A percentile compares a stretch with the other conserved stretches of the same genome.
These are phyloP conservation scores for Craterocephalus amniculus DNA, from an alignment of 2,797 vertebrate species.

Conservation along the genomic window DNA sequence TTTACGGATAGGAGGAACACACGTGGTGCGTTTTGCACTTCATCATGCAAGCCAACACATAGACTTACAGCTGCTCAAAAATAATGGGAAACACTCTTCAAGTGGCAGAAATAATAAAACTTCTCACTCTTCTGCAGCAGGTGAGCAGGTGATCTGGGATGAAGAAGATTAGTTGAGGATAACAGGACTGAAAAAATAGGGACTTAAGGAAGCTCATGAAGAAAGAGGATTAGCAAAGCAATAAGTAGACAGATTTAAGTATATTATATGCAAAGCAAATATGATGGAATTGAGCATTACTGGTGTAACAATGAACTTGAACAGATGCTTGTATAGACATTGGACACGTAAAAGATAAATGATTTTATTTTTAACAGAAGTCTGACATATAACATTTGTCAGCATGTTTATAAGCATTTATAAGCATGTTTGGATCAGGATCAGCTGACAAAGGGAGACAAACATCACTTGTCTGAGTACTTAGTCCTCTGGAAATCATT, in stretches of 20 bases:
- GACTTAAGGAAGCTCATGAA: constrained; percentile 33
- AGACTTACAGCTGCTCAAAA: constrained; percentile 24
- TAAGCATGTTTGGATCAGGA: too few relatives aligned
- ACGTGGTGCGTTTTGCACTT: constrained; percentile 4
- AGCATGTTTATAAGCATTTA: constrained; percentile 39
- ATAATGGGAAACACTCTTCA: constrained; percentile 37
- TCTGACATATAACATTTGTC: constrained; percentile 39
- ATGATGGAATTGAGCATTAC: constrained; percentile 31
- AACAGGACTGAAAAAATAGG: constrained; percentile 31
- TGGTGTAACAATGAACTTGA: constrained; percentile 18
- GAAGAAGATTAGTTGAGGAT: constrained; percentile 59
- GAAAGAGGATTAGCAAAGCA: constrained; percentile 54
- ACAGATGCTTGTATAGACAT: constrained; percentile 17
- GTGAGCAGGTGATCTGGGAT: constrained; percentile 57
- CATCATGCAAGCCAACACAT: constrained; percentile 6
- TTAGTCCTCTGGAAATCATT: constrained; percentile 49
- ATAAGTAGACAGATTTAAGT: constrained; percentile 56
- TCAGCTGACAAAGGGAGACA: constrained; percentile 43
- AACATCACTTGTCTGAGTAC: constrained; percentile 30
- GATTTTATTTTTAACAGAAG: constrained; percentile 11
- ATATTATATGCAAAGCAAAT: constrained; percentile 30
- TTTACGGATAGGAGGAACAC: constrained; percentile 25
- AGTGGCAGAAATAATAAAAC: constrained; percentile 57
- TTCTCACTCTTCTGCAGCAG: constrained; percentile 45
- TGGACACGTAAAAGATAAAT: neutral